Evolutionary conservation across 2,113 vertebrate genomes (phyloP).

Genomic region (Crocuta crocuta): DNA sequence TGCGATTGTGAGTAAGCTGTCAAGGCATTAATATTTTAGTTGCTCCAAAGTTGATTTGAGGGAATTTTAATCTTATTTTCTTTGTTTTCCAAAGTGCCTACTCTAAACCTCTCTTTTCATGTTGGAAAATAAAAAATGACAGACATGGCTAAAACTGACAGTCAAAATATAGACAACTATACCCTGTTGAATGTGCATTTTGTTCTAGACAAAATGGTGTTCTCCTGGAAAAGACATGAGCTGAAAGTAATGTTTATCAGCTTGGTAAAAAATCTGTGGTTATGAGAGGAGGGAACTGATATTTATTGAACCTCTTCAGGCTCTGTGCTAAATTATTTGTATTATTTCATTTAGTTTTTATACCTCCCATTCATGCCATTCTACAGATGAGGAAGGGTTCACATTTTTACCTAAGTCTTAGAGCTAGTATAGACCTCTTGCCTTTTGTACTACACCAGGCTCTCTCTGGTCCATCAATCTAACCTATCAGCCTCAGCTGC

Average conservation of each 20-base stretch:
- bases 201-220: constrained; percentile 48
- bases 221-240: neutral
- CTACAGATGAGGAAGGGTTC: neutral
- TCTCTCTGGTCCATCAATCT: neutral
- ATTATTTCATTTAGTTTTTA: constrained; percentile 45
- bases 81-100: constrained; percentile 67
- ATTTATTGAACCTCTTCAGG: neutral
- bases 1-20: constrained; percentile 55
- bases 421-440: neutral
- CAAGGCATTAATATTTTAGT: constrained; percentile 52
- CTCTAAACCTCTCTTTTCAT: constrained; percentile 66
- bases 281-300: neutral
- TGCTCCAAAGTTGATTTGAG: constrained; percentile 65
- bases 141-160: constrained; percentile 64
- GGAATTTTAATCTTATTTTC: constrained; percentile 74
- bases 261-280: neutral
- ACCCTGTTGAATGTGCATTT: constrained; percentile 4
- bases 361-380: neutral
- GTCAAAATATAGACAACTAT: constrained; percentile 67
- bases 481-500: neutral
- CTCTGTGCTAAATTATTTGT: neutral
- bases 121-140: constrained; percentile 64
- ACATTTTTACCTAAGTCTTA: neutral
- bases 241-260: neutral
- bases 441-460: neutral